Evolutionary conservation across 2,888 invertebrate genomes (phyloP), one percentile per base, ranked within the genome.

Genomic region (Microctonus hyperodae): DNA sequence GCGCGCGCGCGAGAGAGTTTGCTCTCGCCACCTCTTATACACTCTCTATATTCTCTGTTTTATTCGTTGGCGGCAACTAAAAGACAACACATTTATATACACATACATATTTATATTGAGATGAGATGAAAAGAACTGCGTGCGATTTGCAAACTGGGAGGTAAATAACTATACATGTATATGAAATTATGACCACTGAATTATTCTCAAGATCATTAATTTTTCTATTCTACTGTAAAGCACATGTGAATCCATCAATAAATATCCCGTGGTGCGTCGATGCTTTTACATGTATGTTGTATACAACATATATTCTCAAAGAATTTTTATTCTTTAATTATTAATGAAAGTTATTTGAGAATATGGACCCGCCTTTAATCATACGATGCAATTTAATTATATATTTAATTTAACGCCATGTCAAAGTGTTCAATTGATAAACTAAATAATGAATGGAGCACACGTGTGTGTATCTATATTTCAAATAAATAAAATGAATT

Each of bases 301-400:
- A n/a, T n/a, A n/a, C n/a, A n/a, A n/a, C n/a, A n/a, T n/a, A n/a
- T n/a, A n/a, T n/a, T n/a, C n/a, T n/a, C n/a, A n/a, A 25, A 13
- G 1, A 25, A 20, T 22, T 51, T 3, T 22, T 51, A 51, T 55
- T n/a, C 1, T 55, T 33, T 31, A 13, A 13, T 55, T 33, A 28
- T 9, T 55, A 6, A n/a, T 25, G n/a, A n/a, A n/a, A n/a, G n/a
- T 53, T 22, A n/a, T 55, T 3, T 53, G 13, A n/a, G 11, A 2
- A 1, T 7, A 9, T 16, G 2, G 6, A 44, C 44, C 60, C 61
- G 61, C 56, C 61, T 65, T 61, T 65, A 55, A 65, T 61, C 56
- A 65, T 55, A 33, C 33, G 23, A 16, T 48, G 44, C 44, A 44
- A 60, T 60, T 55, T 65, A 60, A 61, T 65, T 56, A 65, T 56